Conservation (phyloP, 2,888 invertebrate species). For the Netelia virgata region DNA sequence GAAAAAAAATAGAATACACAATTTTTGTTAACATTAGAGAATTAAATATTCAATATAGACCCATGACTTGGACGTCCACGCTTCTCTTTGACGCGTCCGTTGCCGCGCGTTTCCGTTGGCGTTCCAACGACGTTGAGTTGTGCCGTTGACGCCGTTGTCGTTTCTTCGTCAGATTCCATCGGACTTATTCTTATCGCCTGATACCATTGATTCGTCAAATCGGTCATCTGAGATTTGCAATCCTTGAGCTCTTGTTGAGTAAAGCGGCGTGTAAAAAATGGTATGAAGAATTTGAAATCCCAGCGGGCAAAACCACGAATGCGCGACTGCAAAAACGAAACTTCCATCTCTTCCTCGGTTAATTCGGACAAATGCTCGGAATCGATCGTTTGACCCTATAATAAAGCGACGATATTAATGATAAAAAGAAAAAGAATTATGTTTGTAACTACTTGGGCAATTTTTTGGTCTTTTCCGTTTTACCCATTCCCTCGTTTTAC, state of each 20-base stretch:
- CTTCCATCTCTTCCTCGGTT: slow-evolving; percentile 97
- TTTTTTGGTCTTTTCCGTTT: slow-evolving; percentile 61
- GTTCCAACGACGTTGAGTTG: slow-evolving; percentile 78
- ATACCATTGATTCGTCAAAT: slow-evolving; percentile 98
- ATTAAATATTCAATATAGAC: slow-evolving; percentile 83
- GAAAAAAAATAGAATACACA: slow-evolving; percentile 23
- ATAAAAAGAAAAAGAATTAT: too few relatives aligned
- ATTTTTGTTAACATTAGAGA: slow-evolving; percentile 53
- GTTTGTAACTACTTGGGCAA: not conserved
- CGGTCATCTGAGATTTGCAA: slow-evolving; percentile 98
- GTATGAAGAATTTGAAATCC: slow-evolving; percentile 97
- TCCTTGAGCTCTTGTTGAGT: slow-evolving; percentile 98
- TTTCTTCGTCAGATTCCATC: slow-evolving; percentile 93
- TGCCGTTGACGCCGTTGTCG: slow-evolving; percentile 80
- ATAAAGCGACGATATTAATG: slow-evolving; percentile 48
- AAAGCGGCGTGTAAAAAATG: slow-evolving; percentile 98
- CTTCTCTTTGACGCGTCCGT: slow-evolving; percentile 74
- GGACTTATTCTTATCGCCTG: slow-evolving; percentile 97
- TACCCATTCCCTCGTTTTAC: slow-evolving; percentile 99
- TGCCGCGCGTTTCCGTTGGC: slow-evolving; percentile 70
- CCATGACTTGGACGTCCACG: slow-evolving; percentile 79
- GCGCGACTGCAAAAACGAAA: slow-evolving; percentile 92
- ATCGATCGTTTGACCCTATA: slow-evolving; percentile 94
- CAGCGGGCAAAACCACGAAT: slow-evolving; percentile 95
- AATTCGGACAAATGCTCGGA: slow-evolving; percentile 97